Evolutionary conservation across 2,797 vertebrate genomes (phyloP), one percentile per base, ranked within the genome.

Genomic region (Falco cherrug): DNA sequence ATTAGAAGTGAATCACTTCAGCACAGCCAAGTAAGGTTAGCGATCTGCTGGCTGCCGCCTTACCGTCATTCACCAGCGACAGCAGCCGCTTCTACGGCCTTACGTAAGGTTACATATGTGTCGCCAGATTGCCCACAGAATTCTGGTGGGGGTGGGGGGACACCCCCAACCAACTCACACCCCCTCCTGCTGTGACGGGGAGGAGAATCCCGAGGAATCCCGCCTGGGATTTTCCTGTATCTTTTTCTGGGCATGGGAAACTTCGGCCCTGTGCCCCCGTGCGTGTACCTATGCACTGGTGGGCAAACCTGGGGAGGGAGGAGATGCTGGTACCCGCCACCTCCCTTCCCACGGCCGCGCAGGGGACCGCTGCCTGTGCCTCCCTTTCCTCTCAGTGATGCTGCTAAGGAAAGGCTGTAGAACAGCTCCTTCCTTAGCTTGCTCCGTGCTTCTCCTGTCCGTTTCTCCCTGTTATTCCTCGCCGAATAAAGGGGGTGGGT

Each of bases 281-380:
- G 54, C 2, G 1, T 1, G 19, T 17, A 8, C 1, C 2, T 7
- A 7, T 4, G 33, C 0, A 4, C 19, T 5, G 1, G 5, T n/a
- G 35, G 76, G 33, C 73, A 64, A 3, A 39, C 9, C 17, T 9
- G 3, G 21, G 45, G 21, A 33, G 4, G 16, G 13, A 29, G 57
- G 64, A 53, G 80, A 56, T 33, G 54, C 59, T 54, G 53, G 39
- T 4, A 13, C 45, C 19, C 11, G 0, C 15, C 22, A 1, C 3
- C 43, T n/a, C 43, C 39, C 28, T 56, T 39, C 48, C 29, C 19
- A 0, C 2, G 4, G 41, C 29, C 11, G 3, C 16, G 9, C 67
- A 1, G 28, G 35, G 64, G 33, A 37, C 20, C 4, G 6, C 39
- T 56, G 69, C 8, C 24, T 26, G 5, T 4, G 48, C 39, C 60